These are phyloP conservation scores for Cloeon dipterum DNA, from an alignment of 2,888 invertebrate species.

Conservation along the genomic window DNA sequence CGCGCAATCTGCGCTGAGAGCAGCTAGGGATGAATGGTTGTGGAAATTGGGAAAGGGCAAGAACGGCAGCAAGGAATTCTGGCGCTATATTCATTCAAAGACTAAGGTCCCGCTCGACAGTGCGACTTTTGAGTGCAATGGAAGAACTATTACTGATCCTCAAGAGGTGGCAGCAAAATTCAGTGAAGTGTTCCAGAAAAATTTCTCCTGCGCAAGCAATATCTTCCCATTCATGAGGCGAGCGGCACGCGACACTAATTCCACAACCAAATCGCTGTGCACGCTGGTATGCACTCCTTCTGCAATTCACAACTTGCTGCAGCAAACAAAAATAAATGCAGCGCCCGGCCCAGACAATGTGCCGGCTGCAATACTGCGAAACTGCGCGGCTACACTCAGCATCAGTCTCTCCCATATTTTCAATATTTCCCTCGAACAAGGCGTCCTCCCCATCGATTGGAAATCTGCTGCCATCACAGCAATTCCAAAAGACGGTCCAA, in stretches of 20 bases:
- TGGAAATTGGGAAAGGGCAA: neutral
- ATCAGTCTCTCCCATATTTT: neutral
- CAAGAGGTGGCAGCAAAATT: neutral
- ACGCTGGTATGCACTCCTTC: neutral
- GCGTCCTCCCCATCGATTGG: slow-evolving; percentile 2
- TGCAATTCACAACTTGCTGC: neutral
- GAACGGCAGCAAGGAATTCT: neutral
- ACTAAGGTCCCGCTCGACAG: neutral
- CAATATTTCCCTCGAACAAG: slow-evolving; percentile 1
- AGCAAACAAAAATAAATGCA: no score
- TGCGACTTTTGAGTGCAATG: neutral
- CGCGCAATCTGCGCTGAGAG: neutral
- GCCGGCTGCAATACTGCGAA: neutral
- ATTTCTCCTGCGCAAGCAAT: no score
- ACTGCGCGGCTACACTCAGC: neutral
- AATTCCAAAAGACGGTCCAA: slow-evolving; percentile 2
- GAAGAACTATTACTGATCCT: neutral
- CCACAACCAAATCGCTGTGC: neutral
- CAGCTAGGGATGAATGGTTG: neutral
- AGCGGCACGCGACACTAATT: no score
- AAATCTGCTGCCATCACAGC: slow-evolving; percentile 2
- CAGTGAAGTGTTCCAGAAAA: neutral
- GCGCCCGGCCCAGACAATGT: neutral
- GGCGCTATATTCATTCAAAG: no score
- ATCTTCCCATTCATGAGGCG: no score